These are phyloP conservation scores for Agriopis leucophaearia DNA, from an alignment of 2,888 invertebrate genomes.

Conservation along the genomic window DNA sequence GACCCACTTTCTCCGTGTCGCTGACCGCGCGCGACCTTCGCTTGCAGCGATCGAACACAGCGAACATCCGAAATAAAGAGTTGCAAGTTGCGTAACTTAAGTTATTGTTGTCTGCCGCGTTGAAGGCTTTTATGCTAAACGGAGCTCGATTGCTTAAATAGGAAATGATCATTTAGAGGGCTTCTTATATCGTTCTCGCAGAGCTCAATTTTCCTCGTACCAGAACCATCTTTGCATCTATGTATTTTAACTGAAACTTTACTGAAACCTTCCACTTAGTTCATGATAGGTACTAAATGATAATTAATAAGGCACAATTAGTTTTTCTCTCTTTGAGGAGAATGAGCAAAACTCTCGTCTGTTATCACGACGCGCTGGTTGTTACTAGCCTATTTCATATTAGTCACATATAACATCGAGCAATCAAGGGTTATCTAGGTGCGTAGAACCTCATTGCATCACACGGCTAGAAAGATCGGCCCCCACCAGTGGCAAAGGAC, in stretches of 20 bases:
- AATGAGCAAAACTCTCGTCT: conserved; percentile 6
- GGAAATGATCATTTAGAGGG: conserved; percentile 14
- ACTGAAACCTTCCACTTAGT: neutral
- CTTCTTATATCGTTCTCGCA: conserved; percentile 7
- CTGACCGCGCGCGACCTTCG: conserved; percentile 84
- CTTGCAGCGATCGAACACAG: conserved; percentile 71
- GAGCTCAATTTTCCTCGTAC: too few relatives aligned
- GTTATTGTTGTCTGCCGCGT: conserved; percentile 63
- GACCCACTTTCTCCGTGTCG: conserved; percentile 79
- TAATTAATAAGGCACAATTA: neutral
- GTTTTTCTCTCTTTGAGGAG: neutral
- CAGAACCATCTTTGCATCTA: neutral
- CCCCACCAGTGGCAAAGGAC: conserved; percentile 86
- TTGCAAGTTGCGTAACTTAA: conserved; percentile 66
- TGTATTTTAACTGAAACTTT: neutral
- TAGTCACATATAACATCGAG: conserved; percentile 57
- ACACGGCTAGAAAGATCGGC: conserved; percentile 84
- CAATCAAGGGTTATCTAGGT: conserved; percentile 71
- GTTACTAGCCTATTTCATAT: conserved; percentile 25
- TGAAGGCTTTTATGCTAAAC: conserved; percentile 33
- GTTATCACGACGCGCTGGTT: conserved; percentile 20
- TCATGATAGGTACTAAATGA: neutral
- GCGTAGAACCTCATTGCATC: conserved; percentile 80
- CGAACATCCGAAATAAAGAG: conserved; percentile 69
- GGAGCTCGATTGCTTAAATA: conserved; percentile 23